Conservation (phyloP, 2,113 vertebrate species). For the Ictalurus furcatus region DNA sequence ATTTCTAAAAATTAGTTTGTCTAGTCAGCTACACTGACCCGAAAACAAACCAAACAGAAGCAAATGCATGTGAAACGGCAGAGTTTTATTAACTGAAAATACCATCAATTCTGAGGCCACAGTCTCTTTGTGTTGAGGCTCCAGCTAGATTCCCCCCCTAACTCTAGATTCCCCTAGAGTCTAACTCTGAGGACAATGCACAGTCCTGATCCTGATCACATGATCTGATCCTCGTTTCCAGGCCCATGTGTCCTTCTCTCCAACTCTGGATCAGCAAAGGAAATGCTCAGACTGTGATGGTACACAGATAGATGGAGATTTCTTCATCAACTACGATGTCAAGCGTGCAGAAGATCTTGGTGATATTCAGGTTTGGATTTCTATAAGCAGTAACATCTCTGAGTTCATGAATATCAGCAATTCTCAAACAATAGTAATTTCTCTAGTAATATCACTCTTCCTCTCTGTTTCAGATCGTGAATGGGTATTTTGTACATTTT, state of each 20-base stretch:
- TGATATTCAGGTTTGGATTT: slow-evolving; percentile 80
- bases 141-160: background rate
- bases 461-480: slow-evolving; percentile 66
- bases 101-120: background rate
- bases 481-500: slow-evolving; percentile 79
- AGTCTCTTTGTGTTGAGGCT: background rate
- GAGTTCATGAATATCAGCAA: background rate
- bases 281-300: slow-evolving; percentile 78
- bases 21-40: background rate
- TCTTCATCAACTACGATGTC: slow-evolving; percentile 87
- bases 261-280: slow-evolving; percentile 81
- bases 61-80: background rate
- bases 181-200: background rate
- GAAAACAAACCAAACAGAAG: background rate
- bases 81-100: background rate
- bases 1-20: background rate
- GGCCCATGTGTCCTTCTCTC: slow-evolving; percentile 73
- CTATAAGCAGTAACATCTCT: background rate
- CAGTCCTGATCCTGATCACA: background rate
- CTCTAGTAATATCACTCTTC: background rate
- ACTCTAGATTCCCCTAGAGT: too few species aligned
- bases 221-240: slow-evolving; percentile 27
- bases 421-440: background rate
- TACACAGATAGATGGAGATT: slow-evolving; percentile 84
- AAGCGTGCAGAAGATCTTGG: slow-evolving; percentile 72